phyloP scores from a whole-genome alignment of 1,140 invertebrate genomes.

The Drosophila pseudoobscura region DNA sequence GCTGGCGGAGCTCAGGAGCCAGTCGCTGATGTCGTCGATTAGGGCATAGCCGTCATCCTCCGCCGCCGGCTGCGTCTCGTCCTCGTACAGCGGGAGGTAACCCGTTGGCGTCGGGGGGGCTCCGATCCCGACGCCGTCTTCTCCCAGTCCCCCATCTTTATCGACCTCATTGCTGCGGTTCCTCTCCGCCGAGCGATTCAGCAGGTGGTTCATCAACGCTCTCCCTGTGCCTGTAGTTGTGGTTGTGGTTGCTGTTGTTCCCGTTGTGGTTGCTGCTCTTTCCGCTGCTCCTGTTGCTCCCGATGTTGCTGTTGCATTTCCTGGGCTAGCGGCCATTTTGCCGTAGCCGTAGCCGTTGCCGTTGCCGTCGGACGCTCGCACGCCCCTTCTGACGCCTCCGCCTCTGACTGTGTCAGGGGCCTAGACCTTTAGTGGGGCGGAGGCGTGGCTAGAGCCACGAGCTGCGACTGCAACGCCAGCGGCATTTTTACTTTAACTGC shows the following conservation, averaged over 20 bases:
- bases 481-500: constrained; percentile 41
- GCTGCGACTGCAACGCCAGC: constrained; percentile 44
- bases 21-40: constrained; percentile 72
- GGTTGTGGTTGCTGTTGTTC: constrained; percentile 20
- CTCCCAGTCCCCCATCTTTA: not conserved
- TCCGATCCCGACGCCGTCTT: constrained; percentile 6
- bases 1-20: constrained; percentile 50
- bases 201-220: constrained; percentile 39
- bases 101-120: constrained; percentile 49
- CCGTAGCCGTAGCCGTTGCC: constrained; percentile 12
- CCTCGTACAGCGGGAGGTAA: constrained; percentile 63
- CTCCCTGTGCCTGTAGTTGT: constrained; percentile 10
- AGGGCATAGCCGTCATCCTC: constrained; percentile 66
- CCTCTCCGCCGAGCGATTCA: constrained; percentile 25
- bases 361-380: too few relatives aligned
- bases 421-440: constrained; percentile 42
- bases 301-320: constrained; percentile 26
- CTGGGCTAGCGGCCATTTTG: constrained; percentile 7
- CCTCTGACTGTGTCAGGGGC: constrained; percentile 16
- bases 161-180: not conserved
- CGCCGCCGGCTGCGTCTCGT: constrained; percentile 35
- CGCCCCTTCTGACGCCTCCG: not conserved
- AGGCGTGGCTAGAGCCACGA: constrained; percentile 40
- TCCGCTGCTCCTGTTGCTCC: constrained; percentile 12
- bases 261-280: constrained; percentile 19